These are phyloP conservation scores for Lagopus leucura DNA, from an alignment of 2,113 vertebrate genomes.

Conservation along the genomic window DNA sequence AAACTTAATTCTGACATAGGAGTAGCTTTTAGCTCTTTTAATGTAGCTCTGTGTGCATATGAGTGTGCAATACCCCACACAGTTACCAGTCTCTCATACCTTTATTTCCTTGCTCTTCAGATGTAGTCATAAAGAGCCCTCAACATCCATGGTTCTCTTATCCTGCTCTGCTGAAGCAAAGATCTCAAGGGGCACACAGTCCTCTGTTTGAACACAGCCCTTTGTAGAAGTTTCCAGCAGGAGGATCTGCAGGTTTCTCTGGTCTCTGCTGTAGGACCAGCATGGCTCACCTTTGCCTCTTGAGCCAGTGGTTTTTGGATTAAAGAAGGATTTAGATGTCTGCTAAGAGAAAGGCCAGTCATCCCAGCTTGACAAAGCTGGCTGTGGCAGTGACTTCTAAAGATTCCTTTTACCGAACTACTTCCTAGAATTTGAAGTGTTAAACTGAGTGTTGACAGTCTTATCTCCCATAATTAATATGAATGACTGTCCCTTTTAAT, in stretches of 20 bases:
- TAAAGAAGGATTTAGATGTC: background rate
- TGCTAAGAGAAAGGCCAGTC: background rate
- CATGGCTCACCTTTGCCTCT: background rate
- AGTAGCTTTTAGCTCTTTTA: background rate
- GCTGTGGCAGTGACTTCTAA: background rate
- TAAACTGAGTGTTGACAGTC: background rate
- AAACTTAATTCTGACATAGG: background rate
- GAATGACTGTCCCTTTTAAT: constrained; percentile 28
- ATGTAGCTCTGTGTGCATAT: background rate
- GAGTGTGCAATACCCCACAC: background rate
- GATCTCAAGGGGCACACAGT: background rate
- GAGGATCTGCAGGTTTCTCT: background rate
- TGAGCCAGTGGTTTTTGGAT: background rate
- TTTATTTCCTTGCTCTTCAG: background rate
- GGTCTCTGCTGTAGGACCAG: background rate
- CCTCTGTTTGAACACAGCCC: background rate
- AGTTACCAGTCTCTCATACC: background rate
- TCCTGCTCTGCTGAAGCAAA: background rate
- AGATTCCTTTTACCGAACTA: background rate
- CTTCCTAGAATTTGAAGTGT: background rate
- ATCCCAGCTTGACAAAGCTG: background rate
- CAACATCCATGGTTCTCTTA: background rate
- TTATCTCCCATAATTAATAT: constrained; percentile 34
- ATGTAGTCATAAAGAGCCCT: background rate
- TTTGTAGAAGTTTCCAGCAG: background rate